Percentiles rank a stretch among this genome's conserved stretches.
Conservation (phyloP, 2,888 invertebrate species). For the Nomada ferruginata region DNA sequence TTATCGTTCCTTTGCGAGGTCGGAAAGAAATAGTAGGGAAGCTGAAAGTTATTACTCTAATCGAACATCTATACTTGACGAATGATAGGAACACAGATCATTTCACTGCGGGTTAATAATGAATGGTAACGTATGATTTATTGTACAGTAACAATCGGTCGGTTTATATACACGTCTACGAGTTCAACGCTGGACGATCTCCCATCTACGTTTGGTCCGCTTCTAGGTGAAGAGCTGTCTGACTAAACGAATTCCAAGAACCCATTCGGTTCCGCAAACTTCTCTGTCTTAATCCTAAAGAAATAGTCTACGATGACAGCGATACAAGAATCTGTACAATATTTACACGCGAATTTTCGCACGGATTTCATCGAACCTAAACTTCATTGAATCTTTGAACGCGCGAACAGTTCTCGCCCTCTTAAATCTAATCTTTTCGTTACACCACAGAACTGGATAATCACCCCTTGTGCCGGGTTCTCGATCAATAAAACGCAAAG, state of each 20-base stretch:
- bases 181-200: slow-evolving; percentile 51
- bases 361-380: background rate
- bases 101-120: slow-evolving; percentile 13
- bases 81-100: slow-evolving; percentile 24
- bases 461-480: too few species aligned
- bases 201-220: slow-evolving; percentile 63
- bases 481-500: too few species aligned
- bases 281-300: slow-evolving; percentile 26
- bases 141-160: slow-evolving; percentile 61
- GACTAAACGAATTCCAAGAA: slow-evolving; percentile 55
- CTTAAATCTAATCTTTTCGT: too few species aligned
- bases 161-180: slow-evolving; percentile 62
- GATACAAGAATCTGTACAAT: slow-evolving; percentile 59
- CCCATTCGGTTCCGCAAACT: slow-evolving; percentile 26
- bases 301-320: slow-evolving; percentile 39
- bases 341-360: slow-evolving; percentile 50
- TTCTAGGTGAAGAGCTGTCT: slow-evolving; percentile 59
- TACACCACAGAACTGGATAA: too few species aligned
- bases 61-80: slow-evolving; percentile 10
- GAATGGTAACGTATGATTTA: slow-evolving; percentile 58
- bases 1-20: background rate
- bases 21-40: background rate
- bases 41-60: slow-evolving; percentile 12
- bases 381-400: too few species aligned
- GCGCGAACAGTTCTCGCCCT: too few species aligned